Evolutionary conservation across 2,888 invertebrate genomes (phyloP), one percentile per base, ranked within the genome.

Genomic region (Notodonta ziczac): DNA sequence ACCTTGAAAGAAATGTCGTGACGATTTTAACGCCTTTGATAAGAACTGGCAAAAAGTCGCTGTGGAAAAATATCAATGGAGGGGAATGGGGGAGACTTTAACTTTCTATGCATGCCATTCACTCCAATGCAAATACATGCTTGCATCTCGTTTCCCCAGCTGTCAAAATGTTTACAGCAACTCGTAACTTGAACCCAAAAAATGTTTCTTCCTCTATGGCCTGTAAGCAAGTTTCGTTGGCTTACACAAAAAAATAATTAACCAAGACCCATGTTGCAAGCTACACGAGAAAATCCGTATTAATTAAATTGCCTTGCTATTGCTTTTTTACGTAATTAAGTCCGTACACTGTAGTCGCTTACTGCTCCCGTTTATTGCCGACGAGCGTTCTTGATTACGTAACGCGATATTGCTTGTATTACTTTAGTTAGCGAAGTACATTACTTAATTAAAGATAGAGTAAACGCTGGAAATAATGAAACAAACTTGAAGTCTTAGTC

Each of bases 251-350:
- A 14, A n/a, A 48, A 48, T n/a, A 46, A 46, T 2, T n/a, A n/a
- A 50, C n/a, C 16, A 50, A 16, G 16, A 50, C 7, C 14, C 4
- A 16, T 6, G 50, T 9, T 12, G 14, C n/a, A 53, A 62, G 24
- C 57, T 52, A 44, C 52, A 48, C 32, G 58, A 61, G 58, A 62
- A 75, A 69, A 61, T 13, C 24, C 46, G n/a, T 63, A 69, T 58
- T 62, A 66, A 65, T 66, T 71, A 62, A 67, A 71, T 69, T 66
- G 39, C 50, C 14, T 73, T 24, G 51, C 59, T 59, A 65, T 65
- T 61, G 57, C 62, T 65, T 66, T 75, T 67, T 70, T 73, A 65
- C 60, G 56, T 66, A 67, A 69, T 65, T 67, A 59, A 60, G 61
- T 50, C 53, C 56, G 54, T 59, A 48, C 13, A 32, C 56, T 14